These are phyloP conservation scores for Isurus oxyrinchus DNA, from an alignment of 2,113 vertebrate genomes.

Conservation along the genomic window DNA sequence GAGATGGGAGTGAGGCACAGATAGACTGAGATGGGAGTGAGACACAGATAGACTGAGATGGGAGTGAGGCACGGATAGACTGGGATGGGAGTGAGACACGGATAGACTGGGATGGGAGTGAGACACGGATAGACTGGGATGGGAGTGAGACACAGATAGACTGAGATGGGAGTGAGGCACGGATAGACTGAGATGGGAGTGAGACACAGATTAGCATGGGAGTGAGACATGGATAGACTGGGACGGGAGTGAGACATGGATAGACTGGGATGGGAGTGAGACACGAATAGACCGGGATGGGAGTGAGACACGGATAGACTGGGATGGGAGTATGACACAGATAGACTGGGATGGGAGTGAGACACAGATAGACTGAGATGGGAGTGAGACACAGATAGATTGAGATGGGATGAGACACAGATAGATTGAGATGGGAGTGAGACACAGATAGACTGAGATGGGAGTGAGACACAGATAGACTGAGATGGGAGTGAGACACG, in stretches of 20 bases:
- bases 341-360: neutral
- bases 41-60: neutral
- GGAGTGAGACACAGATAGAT: neutral
- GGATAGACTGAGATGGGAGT: neutral
- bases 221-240: neutral
- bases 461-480: neutral
- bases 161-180: neutral
- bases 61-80: neutral
- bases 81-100: neutral
- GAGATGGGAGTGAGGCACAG: neutral
- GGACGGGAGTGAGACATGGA: neutral
- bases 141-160: neutral
- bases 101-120: neutral
- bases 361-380: neutral
- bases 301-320: neutral
- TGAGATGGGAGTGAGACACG: neutral
- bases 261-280: neutral
- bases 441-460: neutral
- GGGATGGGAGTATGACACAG: no score
- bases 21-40: neutral
- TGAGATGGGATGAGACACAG: neutral
- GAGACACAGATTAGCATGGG: neutral
- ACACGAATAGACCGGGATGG: neutral
- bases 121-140: neutral
- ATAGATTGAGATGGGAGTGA: neutral